These are phyloP conservation scores for Melanostoma mellinum DNA, from an alignment of 2,888 invertebrate genomes.

Conservation along the genomic window DNA sequence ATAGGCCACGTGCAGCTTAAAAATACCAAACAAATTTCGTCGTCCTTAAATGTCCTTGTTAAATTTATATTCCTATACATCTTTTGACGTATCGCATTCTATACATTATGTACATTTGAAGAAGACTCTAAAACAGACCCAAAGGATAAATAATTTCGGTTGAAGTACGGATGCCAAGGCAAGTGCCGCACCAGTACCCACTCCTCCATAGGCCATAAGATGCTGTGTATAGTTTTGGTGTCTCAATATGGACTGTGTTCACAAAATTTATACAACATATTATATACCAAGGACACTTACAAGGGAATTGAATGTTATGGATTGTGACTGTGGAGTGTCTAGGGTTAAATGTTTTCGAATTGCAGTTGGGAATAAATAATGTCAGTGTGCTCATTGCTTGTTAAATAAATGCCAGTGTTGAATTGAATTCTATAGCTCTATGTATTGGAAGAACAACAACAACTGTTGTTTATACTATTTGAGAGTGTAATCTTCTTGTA, in stretches of 20 bases:
- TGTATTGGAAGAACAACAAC: constrained; percentile 12
- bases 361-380: constrained; percentile 7
- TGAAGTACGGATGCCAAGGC: not conserved
- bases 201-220: not conserved
- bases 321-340: constrained; percentile 61
- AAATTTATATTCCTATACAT: constrained; percentile 35
- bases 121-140: too few species aligned
- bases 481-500: constrained; percentile 63
- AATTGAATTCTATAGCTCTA: constrained; percentile 58
- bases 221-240: constrained; percentile 44
- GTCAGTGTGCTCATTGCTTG: not conserved
- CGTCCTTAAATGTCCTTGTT: constrained; percentile 32
- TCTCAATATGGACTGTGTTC: constrained; percentile 49
- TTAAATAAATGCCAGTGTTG: constrained; percentile 43
- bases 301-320: constrained; percentile 60
- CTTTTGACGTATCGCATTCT: not conserved
- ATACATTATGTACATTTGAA: too few species aligned
- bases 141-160: not conserved
- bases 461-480: constrained; percentile 57
- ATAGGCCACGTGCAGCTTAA: too few species aligned
- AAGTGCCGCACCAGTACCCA: not conserved
- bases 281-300: constrained; percentile 63
- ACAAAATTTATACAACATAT: constrained; percentile 60
- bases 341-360: constrained; percentile 49
- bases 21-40: constrained; percentile 38